Evolutionary conservation across 1,140 invertebrate genomes (phyloP).

Genomic region (Caenorhabditis briggsae): DNA sequence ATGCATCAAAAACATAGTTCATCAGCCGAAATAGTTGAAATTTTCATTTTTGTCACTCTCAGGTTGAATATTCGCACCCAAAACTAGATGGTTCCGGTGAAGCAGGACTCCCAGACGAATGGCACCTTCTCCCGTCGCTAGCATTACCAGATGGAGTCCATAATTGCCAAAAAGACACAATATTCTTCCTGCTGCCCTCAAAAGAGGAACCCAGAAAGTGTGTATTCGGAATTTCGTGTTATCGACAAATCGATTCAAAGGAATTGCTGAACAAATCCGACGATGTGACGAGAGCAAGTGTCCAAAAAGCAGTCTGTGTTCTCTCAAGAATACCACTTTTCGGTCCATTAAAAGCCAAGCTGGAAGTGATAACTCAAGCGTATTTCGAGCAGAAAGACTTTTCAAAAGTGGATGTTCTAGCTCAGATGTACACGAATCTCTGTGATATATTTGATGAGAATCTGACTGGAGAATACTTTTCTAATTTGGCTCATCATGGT

Average conservation of each 20-base stretch:
- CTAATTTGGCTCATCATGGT: slow-evolving; percentile 69
- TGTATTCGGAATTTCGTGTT: slow-evolving; percentile 96
- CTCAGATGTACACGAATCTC: slow-evolving; percentile 92
- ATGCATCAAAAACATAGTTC: not conserved
- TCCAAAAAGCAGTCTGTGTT: slow-evolving; percentile 93
- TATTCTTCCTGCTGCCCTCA: slow-evolving; percentile 95
- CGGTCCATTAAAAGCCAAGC: slow-evolving; percentile 92
- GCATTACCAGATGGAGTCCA: slow-evolving; percentile 97
- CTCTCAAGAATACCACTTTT: slow-evolving; percentile 89
- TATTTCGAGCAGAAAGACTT: slow-evolving; percentile 89
- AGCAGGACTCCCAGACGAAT: slow-evolving; percentile 88
- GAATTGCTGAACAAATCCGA: slow-evolving; percentile 92
- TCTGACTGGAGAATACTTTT: slow-evolving; percentile 59
- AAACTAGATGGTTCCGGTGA: slow-evolving; percentile 82
- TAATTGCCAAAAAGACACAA: slow-evolving; percentile 94
- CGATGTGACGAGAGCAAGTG: slow-evolving; percentile 94
- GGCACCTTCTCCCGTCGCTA: slow-evolving; percentile 94
- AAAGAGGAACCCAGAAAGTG: slow-evolving; percentile 86
- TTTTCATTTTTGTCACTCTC: slow-evolving; percentile 71
- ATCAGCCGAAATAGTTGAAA: not conserved
- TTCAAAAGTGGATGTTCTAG: slow-evolving; percentile 85
- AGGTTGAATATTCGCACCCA: slow-evolving; percentile 97
- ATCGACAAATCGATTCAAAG: slow-evolving; percentile 95
- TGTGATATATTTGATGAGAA: slow-evolving; percentile 82
- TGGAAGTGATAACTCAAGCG: slow-evolving; percentile 93